phyloP scores from a whole-genome alignment of 1,140 invertebrate species.

The Andricus grossulariae region DNA sequence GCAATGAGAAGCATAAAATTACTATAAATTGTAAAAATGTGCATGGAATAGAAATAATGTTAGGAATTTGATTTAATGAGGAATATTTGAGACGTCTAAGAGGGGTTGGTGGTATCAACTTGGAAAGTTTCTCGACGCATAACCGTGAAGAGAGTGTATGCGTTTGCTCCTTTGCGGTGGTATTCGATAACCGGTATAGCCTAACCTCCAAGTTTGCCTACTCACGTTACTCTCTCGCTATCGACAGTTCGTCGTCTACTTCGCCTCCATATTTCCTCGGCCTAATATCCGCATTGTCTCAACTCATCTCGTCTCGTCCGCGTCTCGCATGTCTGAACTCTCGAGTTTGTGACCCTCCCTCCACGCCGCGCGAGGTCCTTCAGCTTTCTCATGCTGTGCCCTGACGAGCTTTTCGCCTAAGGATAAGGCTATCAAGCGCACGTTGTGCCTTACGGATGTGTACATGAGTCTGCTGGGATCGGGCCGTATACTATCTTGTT shows the following conservation, averaged over 20 bases:
- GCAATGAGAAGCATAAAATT: too few species aligned
- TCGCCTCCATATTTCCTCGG: constrained; percentile 64
- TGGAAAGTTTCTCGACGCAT: not conserved
- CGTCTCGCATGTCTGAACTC: constrained; percentile 66
- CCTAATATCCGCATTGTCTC: constrained; percentile 72
- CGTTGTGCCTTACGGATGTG: constrained; percentile 61
- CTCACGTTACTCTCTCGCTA: constrained; percentile 66
- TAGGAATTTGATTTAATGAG: too few species aligned
- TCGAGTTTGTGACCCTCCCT: constrained; percentile 57
- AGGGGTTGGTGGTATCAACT: not conserved
- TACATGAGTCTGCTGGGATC: constrained; percentile 51
- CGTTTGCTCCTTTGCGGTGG: constrained; percentile 6
- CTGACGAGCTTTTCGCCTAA: constrained; percentile 64
- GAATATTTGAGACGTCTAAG: not conserved
- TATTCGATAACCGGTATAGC: constrained; percentile 42
- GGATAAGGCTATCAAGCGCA: constrained; percentile 74
- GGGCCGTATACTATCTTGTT: constrained; percentile 55
- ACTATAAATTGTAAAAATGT: too few species aligned
- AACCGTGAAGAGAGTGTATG: not conserved
- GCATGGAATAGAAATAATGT: too few species aligned
- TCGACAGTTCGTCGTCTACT: constrained; percentile 69
- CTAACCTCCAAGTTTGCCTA: constrained; percentile 62
- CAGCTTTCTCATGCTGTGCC: constrained; percentile 47
- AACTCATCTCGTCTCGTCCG: constrained; percentile 58
- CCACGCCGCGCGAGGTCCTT: constrained; percentile 54